These are phyloP conservation scores for Puma concolor DNA, from an alignment of 2,113 vertebrate genomes.

Conservation along the genomic window DNA sequence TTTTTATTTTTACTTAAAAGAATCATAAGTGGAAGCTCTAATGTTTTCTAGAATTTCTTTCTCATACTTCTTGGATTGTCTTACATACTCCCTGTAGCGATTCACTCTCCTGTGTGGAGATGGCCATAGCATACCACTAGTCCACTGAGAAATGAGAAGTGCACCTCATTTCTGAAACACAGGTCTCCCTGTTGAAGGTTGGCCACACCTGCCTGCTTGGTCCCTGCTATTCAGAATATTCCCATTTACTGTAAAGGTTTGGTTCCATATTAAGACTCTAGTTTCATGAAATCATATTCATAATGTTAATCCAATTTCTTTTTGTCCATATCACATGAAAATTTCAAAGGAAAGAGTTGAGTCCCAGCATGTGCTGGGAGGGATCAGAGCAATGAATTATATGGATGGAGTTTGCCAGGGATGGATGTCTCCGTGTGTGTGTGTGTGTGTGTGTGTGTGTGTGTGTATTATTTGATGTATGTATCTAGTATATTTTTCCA, in stretches of 20 bases:
- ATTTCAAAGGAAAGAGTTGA: neutral
- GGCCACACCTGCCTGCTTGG: neutral
- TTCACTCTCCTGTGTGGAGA: neutral
- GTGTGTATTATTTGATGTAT: neutral
- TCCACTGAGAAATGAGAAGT: neutral
- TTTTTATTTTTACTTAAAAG: neutral
- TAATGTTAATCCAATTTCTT: neutral
- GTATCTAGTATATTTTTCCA: neutral
- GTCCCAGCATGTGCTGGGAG: neutral
- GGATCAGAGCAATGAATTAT: neutral
- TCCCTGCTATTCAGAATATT: neutral
- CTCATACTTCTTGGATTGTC: neutral
- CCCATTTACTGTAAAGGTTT: neutral
- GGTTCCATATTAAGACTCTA: neutral
- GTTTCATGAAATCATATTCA: neutral
- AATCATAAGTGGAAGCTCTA: neutral
- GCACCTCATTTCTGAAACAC: neutral
- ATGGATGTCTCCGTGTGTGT: neutral
- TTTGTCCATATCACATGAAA: neutral
- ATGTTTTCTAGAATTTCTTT: neutral
- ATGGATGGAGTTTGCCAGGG: neutral
- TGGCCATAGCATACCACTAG: neutral
- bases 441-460: neutral
- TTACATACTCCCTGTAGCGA: fast-evolving
- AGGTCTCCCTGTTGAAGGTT: neutral